Evolutionary conservation across 2,888 invertebrate genomes (phyloP).

Genomic region (Atherix ibis): DNA sequence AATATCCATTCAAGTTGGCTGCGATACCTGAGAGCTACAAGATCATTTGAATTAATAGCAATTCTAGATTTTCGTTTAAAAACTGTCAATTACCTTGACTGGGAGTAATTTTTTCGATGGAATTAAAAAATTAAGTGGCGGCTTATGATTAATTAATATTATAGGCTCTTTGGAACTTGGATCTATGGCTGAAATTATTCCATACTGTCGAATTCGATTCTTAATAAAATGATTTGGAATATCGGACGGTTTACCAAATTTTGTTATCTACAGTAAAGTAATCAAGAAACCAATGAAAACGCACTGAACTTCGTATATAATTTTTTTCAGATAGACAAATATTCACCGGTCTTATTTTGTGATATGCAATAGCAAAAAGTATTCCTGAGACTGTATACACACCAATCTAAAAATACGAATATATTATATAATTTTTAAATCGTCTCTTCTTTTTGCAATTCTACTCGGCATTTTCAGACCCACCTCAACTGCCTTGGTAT

Average conservation of each 20-base stretch:
- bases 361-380: conserved; percentile 10
- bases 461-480: background rate
- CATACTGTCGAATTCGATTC: conserved; percentile 36
- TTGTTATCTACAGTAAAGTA: conserved; percentile 37
- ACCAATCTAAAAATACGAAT: conserved; percentile 9
- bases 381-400: conserved; percentile 10
- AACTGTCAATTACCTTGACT: conserved; percentile 32
- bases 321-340: background rate
- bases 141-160: conserved; percentile 39
- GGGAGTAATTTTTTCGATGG: conserved; percentile 21
- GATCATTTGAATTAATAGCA: background rate
- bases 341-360: conserved; percentile 10
- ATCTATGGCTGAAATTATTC: conserved; percentile 37
- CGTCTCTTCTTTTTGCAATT: background rate
- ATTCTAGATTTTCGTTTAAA: background rate
- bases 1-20: conserved; percentile 28
- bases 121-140: conserved; percentile 38
- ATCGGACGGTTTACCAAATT: conserved; percentile 41
- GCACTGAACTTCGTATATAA: background rate
- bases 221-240: conserved; percentile 41
- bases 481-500: conserved; percentile 12
- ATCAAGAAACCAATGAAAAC: background rate
- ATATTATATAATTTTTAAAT: conserved; percentile 1
- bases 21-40: conserved; percentile 22
- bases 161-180: conserved; percentile 31